Evolutionary conservation across 1,140 invertebrate species (phyloP).

Genomic region (Ceratoteleas bidentatus): DNA sequence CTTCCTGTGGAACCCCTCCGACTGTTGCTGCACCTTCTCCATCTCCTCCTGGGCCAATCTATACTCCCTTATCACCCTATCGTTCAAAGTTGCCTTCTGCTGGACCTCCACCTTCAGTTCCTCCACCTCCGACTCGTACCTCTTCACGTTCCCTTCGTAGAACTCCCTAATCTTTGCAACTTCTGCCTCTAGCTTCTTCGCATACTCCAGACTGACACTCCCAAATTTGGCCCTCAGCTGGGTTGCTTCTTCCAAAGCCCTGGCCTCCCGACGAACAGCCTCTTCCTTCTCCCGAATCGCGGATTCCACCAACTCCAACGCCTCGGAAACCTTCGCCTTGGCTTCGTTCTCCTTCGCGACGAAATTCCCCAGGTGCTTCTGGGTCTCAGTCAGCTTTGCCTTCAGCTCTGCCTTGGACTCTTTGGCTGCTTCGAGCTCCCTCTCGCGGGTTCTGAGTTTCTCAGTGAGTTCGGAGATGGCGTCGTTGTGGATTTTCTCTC

Average conservation of each 20-base stretch:
- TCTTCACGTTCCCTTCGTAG: constrained; percentile 70
- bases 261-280: constrained; percentile 79
- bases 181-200: constrained; percentile 67
- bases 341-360: constrained; percentile 72
- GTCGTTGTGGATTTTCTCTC: constrained; percentile 69
- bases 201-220: constrained; percentile 70
- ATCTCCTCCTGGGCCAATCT: constrained; percentile 81
- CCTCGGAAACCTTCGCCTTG: constrained; percentile 79
- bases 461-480: constrained; percentile 66
- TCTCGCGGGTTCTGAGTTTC: constrained; percentile 66
- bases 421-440: constrained; percentile 66
- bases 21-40: constrained; percentile 76
- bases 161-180: constrained; percentile 68
- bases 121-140: constrained; percentile 74
- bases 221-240: constrained; percentile 68
- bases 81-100: constrained; percentile 69
- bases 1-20: constrained; percentile 74
- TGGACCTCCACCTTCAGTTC: constrained; percentile 76
- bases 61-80: constrained; percentile 79
- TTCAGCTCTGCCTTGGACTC: constrained; percentile 69
- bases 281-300: constrained; percentile 80
- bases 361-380: constrained; percentile 55
- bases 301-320: constrained; percentile 80
- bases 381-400: constrained; percentile 68
- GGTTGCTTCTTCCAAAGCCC: constrained; percentile 72